phyloP scores from a whole-genome alignment of 2,888 invertebrate genomes.

The Stegophylla sp. region DNA sequence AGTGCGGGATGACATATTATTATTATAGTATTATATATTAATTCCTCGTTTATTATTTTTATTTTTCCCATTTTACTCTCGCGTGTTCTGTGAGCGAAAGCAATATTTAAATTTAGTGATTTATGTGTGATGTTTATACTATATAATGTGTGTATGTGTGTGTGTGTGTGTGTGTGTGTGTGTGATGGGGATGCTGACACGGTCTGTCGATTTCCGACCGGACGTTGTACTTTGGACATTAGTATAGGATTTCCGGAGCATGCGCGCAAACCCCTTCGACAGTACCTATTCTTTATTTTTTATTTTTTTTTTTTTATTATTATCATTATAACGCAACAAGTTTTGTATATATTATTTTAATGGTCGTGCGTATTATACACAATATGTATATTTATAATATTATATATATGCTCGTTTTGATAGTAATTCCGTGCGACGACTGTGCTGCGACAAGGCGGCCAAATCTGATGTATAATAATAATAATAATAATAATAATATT shows the following conservation, averaged over 20 bases:
- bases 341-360: constrained; percentile 8
- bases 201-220: constrained; percentile 55
- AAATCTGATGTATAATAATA: constrained; percentile 46
- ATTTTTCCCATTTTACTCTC: too few relatives aligned
- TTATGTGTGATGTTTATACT: constrained; percentile 32
- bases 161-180: background rate
- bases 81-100: constrained; percentile 6
- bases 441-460: background rate
- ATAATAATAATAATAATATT: too few relatives aligned
- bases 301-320: constrained; percentile 10
- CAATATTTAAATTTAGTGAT: constrained; percentile 55
- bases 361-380: constrained; percentile 28
- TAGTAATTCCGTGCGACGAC: constrained; percentile 13
- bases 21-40: too few relatives aligned
- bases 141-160: background rate
- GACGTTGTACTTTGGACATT: constrained; percentile 57
- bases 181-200: constrained; percentile 57
- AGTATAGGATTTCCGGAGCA: constrained; percentile 59
- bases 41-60: too few relatives aligned
- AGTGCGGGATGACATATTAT: too few relatives aligned
- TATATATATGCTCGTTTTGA: background rate
- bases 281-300: constrained; percentile 19
- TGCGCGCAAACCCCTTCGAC: constrained; percentile 53
- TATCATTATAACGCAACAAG: constrained; percentile 52
- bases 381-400: too few relatives aligned